phyloP scores from a whole-genome alignment of 2,888 invertebrate genomes.

The Agrotis ipsilon region DNA sequence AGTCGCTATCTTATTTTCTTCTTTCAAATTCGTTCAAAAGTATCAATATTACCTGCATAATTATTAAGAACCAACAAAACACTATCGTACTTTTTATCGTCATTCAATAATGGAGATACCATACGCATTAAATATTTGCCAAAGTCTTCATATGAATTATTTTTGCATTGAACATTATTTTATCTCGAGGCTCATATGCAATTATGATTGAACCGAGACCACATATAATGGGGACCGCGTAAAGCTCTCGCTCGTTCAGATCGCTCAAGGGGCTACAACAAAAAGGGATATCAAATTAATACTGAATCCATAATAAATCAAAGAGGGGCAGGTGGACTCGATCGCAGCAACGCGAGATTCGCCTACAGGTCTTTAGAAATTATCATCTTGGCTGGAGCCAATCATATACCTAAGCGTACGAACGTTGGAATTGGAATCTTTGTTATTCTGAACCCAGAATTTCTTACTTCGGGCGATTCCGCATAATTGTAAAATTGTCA shows the following conservation, averaged over 20 bases:
- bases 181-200: slow-evolving; percentile 87
- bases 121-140: slow-evolving; percentile 60
- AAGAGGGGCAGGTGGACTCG: slow-evolving; percentile 88
- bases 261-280: slow-evolving; percentile 89
- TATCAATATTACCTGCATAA: not conserved
- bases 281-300: slow-evolving; percentile 91
- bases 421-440: slow-evolving; percentile 74
- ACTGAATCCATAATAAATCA: slow-evolving; percentile 91
- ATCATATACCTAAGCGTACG: slow-evolving; percentile 65
- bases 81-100: slow-evolving; percentile 28
- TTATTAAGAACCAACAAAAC: slow-evolving; percentile 28
- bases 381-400: slow-evolving; percentile 75
- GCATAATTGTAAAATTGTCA: slow-evolving; percentile 69
- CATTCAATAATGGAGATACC: slow-evolving; percentile 41
- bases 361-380: slow-evolving; percentile 89
- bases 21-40: slow-evolving; percentile 20
- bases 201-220: slow-evolving; percentile 88
- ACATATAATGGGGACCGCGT: slow-evolving; percentile 87
- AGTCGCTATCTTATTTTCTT: not conserved
- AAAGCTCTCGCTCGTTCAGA: slow-evolving; percentile 84
- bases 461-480: slow-evolving; percentile 64
- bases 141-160: slow-evolving; percentile 71
- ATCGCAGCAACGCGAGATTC: slow-evolving; percentile 84
- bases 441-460: slow-evolving; percentile 75
- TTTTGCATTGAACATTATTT: slow-evolving; percentile 83